Evolutionary conservation across 2,797 vertebrate species (phyloP).

Genomic region (Triplophysa bombifrons): DNA sequence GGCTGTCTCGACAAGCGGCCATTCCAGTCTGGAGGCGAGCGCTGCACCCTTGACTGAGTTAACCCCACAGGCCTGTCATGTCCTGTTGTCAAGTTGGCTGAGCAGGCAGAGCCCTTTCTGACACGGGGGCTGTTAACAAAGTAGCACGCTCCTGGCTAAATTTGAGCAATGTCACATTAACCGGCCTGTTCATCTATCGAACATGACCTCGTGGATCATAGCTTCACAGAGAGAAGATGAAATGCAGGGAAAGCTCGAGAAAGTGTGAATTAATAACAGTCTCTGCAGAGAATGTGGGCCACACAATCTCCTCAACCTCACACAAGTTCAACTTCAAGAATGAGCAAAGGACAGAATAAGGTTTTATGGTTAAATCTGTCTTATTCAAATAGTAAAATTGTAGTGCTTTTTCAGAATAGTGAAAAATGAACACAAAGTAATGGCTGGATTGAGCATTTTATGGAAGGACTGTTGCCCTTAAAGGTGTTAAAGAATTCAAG

Average conservation of each 20-base stretch:
- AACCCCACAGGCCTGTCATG: conserved; percentile 75
- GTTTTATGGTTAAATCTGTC: no score
- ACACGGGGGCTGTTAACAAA: conserved; percentile 51
- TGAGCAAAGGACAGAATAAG: no score
- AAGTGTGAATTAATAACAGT: conserved; percentile 37
- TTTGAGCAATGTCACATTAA: conserved; percentile 60
- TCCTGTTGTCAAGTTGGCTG: conserved; percentile 77
- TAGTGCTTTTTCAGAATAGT: no score
- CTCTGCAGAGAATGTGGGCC: conserved; percentile 46
- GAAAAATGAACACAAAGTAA: neutral
- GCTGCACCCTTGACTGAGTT: conserved; percentile 67
- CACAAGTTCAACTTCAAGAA: neutral
- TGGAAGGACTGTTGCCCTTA: conserved; percentile 6
- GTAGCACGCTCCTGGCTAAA: conserved; percentile 58
- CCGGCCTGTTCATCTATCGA: conserved; percentile 63
- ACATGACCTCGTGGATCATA: conserved; percentile 61
- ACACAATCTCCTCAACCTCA: conserved; percentile 22
- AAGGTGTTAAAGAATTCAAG: no score
- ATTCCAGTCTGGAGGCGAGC: conserved; percentile 36
- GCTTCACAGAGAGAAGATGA: conserved; percentile 31
- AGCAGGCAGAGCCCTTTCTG: conserved; percentile 62
- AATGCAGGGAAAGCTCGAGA: conserved; percentile 18
- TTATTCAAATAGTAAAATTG: no score
- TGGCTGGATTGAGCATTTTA: conserved; percentile 10
- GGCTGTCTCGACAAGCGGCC: neutral